Percentiles rank a stretch among this genome's conserved stretches.
Evolutionary conservation across 92 coral and sea anemone genomes (phyloP).

Genomic region (Porites divaricata): DNA sequence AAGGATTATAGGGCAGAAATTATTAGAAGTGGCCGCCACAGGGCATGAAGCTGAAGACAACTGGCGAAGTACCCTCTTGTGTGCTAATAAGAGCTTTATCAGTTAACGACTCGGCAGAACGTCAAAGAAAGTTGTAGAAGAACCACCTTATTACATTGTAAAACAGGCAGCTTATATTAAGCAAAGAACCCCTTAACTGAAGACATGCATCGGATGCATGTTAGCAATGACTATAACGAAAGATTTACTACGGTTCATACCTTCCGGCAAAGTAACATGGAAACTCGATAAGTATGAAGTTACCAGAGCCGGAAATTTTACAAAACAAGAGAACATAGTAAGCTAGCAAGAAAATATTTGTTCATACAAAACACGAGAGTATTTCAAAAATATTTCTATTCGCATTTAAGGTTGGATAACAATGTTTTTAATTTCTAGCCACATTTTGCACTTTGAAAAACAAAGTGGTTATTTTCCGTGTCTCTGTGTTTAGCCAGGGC

Average conservation of each 20-base stretch:
- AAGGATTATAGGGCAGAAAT: slow-evolving; percentile 35
- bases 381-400: neutral
- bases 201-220: neutral
- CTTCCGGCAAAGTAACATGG: neutral
- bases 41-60: slow-evolving; percentile 7
- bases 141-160: too few relatives aligned
- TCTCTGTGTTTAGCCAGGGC: neutral
- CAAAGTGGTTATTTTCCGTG: slow-evolving; percentile 15
- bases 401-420: neutral
- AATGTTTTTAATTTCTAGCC: slow-evolving; percentile 14
- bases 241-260: neutral
- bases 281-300: slow-evolving; percentile 22
- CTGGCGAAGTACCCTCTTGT: neutral
- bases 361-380: neutral
- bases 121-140: neutral
- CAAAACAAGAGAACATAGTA: neutral
- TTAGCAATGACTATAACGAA: neutral
- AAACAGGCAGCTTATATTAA: neutral
- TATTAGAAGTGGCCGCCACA: slow-evolving; percentile 32
- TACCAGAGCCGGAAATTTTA: slow-evolving; percentile 26
- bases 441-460: neutral
- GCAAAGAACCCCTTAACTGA: neutral
- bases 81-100: neutral
- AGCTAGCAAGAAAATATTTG: neutral
- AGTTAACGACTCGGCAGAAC: neutral